Evolutionary conservation across 2,113 vertebrate genomes (phyloP), one percentile per base, ranked within the genome.

Genomic region (Oreochromis tanganicae): DNA sequence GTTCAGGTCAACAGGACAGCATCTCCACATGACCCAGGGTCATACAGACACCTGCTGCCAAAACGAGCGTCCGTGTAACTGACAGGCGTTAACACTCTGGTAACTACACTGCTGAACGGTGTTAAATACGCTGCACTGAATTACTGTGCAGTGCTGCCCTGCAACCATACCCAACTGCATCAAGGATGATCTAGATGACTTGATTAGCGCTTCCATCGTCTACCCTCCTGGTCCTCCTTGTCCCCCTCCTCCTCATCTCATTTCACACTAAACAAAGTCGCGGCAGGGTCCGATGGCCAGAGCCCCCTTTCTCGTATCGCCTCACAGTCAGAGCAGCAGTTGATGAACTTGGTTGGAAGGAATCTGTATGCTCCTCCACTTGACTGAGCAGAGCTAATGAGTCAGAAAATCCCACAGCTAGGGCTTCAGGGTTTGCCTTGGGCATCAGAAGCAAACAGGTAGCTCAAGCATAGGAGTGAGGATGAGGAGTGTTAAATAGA

Each of bases 381-480:
- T 92, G 93, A 94, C 91, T 94, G 92, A 94, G 92, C 94, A 95
- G 87, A 85, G 91, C 93, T 95, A 96, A 96, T 96, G 95, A 96
- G 90, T 94, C 92, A 94, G 94, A 96, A 95, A 95, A 96, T 96
- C 93, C 88, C 85, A 92, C 89, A 89, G 89, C 59, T 38, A 63
- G 87, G 87, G 92, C 92, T 95, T 57, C 75, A 92, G 94, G 92
- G 94, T 95, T 96, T 92, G 93, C 88, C 79, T 32, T 91, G 92
- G 89, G 92, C 93, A 92, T 91, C 78, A 9, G 86, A 79, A 38
- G 68, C 80, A 91, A 94, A 92, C 92, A 91, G 93, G 92, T 88
- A 88, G 87, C 86, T 85, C 75, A 83, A 75, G 75, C 46, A 61
- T n/a, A 82, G 14, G 68, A 46, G 29, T 8, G 82, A 63, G 38